Conservation (phyloP, 2,797 vertebrate genomes). For the Poeciliopsis infans region DNA sequence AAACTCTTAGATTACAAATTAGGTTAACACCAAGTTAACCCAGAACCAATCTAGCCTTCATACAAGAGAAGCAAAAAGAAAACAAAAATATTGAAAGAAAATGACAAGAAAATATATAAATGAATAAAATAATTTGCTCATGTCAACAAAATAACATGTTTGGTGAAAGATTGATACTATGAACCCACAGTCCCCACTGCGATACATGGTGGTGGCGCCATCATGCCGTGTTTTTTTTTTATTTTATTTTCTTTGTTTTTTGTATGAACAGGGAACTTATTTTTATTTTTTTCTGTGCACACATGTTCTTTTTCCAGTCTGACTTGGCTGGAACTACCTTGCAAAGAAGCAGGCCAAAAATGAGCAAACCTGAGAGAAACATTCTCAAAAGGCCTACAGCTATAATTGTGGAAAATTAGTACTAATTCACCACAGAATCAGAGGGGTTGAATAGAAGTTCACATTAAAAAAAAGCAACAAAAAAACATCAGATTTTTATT, state of each 20-base stretch:
- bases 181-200: background rate
- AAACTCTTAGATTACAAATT: background rate
- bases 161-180: background rate
- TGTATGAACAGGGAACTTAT: background rate
- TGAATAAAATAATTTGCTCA: background rate
- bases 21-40: background rate
- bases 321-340: background rate
- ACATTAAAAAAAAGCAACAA: background rate
- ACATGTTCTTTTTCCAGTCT: background rate
- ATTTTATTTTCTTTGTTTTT: background rate
- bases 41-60: background rate
- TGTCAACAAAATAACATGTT: background rate
- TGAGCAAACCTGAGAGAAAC: background rate
- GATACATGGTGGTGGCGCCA: background rate
- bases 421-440: background rate
- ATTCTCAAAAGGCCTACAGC: background rate
- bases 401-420: background rate
- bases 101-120: background rate
- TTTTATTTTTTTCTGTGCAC: background rate
- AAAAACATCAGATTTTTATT: background rate
- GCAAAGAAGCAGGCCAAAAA: background rate
- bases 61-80: background rate
- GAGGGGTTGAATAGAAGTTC: background rate
- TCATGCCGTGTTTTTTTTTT: background rate
- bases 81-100: background rate